These are phyloP conservation scores for Lissonota sp. DNA, from an alignment of 2,888 invertebrate genomes.

Conservation along the genomic window DNA sequence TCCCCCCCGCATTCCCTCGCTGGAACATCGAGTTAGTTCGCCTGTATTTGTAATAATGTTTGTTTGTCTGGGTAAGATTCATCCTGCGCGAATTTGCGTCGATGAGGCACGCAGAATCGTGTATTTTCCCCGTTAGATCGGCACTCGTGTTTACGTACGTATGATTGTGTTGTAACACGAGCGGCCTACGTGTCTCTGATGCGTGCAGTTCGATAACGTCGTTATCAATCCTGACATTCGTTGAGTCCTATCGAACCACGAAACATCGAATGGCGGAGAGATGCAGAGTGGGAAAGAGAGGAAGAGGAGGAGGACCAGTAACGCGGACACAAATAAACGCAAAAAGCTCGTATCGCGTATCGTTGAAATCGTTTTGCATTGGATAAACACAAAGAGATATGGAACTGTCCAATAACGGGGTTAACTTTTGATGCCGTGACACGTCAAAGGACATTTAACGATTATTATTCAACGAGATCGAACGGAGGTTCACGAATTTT, in stretches of 20 bases:
- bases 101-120: neutral
- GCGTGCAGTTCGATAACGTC: slow-evolving; percentile 56
- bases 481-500: neutral
- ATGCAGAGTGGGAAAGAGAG: too few species aligned
- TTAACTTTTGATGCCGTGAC: slow-evolving; percentile 12
- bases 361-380: slow-evolving; percentile 26
- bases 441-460: neutral
- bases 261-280: slow-evolving; percentile 39
- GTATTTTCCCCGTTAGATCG: neutral
- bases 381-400: slow-evolving; percentile 6
- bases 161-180: slow-evolving; percentile 4
- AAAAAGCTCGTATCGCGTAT: slow-evolving; percentile 33
- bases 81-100: neutral
- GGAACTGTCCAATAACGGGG: neutral
- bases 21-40: neutral
- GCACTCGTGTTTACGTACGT: slow-evolving; percentile 3
- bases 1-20: too few species aligned
- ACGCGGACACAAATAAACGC: neutral
- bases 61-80: neutral
- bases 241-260: slow-evolving; percentile 53
- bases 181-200: slow-evolving; percentile 28
- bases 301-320: too few species aligned
- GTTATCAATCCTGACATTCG: slow-evolving; percentile 62
- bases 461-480: neutral
- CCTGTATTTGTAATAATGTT: neutral